phyloP scores from a whole-genome alignment of 2,888 invertebrate genomes.

The Eupithecia subfuscata region DNA sequence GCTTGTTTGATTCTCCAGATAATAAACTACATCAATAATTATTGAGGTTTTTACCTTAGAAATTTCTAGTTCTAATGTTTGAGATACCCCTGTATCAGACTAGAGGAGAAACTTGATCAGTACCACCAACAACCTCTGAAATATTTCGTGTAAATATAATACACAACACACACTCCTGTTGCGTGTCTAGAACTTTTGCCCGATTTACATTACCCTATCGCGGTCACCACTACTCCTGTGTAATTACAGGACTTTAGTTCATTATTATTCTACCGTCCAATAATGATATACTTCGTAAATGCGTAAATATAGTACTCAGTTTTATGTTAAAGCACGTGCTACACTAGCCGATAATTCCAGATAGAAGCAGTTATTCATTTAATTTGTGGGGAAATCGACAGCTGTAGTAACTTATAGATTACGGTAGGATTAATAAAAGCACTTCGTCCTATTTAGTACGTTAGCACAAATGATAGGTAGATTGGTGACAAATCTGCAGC shows the following conservation, averaged over 20 bases:
- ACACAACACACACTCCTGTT: not conserved
- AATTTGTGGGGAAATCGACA: not conserved
- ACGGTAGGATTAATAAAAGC: not conserved
- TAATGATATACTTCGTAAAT: not conserved
- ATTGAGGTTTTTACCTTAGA: no score
- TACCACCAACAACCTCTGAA: not conserved
- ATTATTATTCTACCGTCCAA: conserved; percentile 3
- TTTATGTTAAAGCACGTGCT: not conserved
- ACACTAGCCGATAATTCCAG: not conserved
- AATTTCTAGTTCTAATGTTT: no score
- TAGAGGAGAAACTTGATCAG: not conserved
- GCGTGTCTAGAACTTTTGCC: not conserved
- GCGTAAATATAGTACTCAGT: not conserved
- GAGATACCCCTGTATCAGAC: not conserved
- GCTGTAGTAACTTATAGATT: not conserved
- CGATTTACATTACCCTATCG: conserved; percentile 2
- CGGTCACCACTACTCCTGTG: not conserved
- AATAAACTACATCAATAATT: no score
- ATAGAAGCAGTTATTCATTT: not conserved
- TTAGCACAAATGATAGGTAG: not conserved
- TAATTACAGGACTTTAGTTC: not conserved
- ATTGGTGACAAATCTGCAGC: no score
- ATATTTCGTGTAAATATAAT: not conserved
- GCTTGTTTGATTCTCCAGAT: no score
- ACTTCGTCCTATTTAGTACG: not conserved